Base-by-base conservation (phyloP, 2,888 invertebrate genomes). In the Oscheius sp. region DNA sequence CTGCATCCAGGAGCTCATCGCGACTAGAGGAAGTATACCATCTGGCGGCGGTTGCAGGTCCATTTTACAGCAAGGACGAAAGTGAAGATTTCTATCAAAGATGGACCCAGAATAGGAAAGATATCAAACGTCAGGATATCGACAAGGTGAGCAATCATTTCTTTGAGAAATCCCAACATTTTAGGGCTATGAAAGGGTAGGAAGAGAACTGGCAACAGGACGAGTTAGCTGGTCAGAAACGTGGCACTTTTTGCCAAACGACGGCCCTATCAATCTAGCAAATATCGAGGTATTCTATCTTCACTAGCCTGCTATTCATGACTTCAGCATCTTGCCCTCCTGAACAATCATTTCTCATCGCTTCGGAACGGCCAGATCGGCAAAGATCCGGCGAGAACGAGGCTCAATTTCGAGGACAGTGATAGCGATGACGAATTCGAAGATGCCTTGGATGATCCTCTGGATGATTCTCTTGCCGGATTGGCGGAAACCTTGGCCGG, bases 11-110 rank as follows among this genome's bases (percentile, higher is more conserved):
- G 7, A 42, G 42, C 21, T 21, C 55, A 2, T 55, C 55, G 2
- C 55, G 29, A 32, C 21, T 55, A 5, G 11, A 47, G 13, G 63
- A 63, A 21, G 48, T 11, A 29, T 63, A 63, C 42, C 63, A 32
- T 9, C 42, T 72, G 9, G 75, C 66, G 1, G 80, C 78, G 4
- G 50, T 58, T 9, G 80, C 80, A 3, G 80, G 80, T 0, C 80
- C 80, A 48, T 80, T 80, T 59, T n/a, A 33, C 10, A 62, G 57
- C 47, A 60, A 72, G 37, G 29, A 9, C 13, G 68, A 63, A 7
- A 75, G 76, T 32, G 29, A 60, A 11, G 75, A 76, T 11, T 80
- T 80, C 51, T 60, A 50, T 5, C 21, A 48, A n/a, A 51, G 47
- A 58, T 74, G 66, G 70, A 60, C 50, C 10, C 50, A 60, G 11